Evolutionary conservation across 2,797 vertebrate genomes (phyloP), one percentile per base, ranked within the genome.

Genomic region (Sebastes reedi): DNA sequence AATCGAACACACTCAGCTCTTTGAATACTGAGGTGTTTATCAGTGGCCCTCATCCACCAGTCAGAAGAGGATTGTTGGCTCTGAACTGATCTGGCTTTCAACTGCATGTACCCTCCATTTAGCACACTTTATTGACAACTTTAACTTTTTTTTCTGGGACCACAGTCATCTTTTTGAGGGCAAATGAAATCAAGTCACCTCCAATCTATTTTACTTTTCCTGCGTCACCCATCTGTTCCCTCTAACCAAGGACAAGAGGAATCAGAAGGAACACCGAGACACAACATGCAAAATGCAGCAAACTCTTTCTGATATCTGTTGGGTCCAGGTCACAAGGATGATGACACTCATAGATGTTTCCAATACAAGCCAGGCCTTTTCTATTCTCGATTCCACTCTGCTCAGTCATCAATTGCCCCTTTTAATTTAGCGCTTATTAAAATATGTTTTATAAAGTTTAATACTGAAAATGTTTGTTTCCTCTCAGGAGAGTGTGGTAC

Each of bases 401-500:
- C 61, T 25, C 8, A 8, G 34, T 25, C n/a, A 42, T 42, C 39
- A 16, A 42, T 42, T 42, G 13, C 39, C 39, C 39, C 39, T 42
- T 16, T 42, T 22, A 1, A 24, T 50, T 29, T 20, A 3, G 5
- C 8, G 1, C 27, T 18, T 42, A 6, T 20, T 50, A 18, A 50
- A 6, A 14, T 50, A 8, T 29, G 22, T 74, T 25, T 67, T 50
- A 2, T 22, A 1, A 27, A 25, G 25, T 34, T 59, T 50, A 32
- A 39, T 29, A 4, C 25, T 59, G 16, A 75, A 30, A 59, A 13
- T 24, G 0, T 5, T 18, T 68, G 22, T 67, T 67, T 83, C 32
- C 69, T 55, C 8, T 30, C 81, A 99, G 99, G 96, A 79, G 93
- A 96, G 4, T 99, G 99, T 87, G 99, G 99, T 32, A 98, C 97